These are phyloP conservation scores for Aratinga solstitialis DNA, from an alignment of 2,797 vertebrate genomes.

Conservation along the genomic window DNA sequence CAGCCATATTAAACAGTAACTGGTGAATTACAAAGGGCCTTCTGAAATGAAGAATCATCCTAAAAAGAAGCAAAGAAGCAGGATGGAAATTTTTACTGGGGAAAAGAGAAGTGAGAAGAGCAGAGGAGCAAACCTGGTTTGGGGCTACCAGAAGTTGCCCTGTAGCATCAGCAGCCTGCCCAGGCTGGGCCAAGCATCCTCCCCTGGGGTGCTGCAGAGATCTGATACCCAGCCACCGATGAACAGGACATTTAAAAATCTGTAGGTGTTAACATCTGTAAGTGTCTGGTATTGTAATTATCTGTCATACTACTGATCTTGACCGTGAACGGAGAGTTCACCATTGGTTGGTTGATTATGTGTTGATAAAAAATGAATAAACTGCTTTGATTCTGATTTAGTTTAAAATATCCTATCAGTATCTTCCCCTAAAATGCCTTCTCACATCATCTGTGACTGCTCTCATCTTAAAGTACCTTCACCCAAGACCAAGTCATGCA, in stretches of 20 bases:
- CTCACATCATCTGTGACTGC: neutral
- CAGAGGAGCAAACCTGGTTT: neutral
- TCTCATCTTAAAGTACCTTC: neutral
- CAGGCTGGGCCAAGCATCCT: neutral
- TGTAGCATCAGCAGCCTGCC: neutral
- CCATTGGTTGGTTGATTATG: neutral
- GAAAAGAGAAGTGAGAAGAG: neutral
- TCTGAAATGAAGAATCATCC: neutral
- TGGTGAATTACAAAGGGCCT: neutral
- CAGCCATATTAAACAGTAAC: neutral
- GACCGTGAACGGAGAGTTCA: neutral
- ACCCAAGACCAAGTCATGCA: neutral
- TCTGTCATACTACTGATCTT: neutral
- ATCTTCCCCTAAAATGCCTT: neutral
- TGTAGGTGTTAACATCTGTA: neutral
- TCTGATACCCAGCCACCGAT: rapidly evolving
- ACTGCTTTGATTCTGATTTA: neutral
- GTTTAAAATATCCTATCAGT: neutral
- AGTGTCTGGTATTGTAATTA: neutral
- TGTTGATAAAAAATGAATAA: neutral
- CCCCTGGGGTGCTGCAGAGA: neutral
- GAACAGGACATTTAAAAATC: neutral
- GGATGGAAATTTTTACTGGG: neutral
- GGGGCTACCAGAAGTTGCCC: neutral
- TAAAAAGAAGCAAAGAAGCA: neutral